A percentile compares a stretch with the other conserved stretches of the same genome.
These are phyloP conservation scores for Brachionus asplanchnoidis DNA, from an alignment of 1,140 invertebrate species.

Conservation along the genomic window DNA sequence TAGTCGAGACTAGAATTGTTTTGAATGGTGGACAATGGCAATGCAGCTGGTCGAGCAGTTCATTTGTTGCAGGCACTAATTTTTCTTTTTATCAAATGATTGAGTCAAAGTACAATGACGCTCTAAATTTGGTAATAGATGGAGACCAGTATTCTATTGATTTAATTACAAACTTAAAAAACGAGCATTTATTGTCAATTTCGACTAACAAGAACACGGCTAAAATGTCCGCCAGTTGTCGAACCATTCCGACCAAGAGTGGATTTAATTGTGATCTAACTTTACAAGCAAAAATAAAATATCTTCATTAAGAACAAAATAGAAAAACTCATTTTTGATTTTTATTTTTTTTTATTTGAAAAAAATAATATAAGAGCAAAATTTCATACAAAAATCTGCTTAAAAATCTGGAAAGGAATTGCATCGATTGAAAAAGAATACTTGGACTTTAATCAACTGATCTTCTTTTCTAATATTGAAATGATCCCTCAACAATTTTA, in stretches of 20 bases:
- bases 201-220: neutral
- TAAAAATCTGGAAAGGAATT: no score
- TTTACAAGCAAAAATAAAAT: neutral
- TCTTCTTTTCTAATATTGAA: no score
- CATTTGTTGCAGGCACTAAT: neutral
- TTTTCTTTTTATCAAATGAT: neutral
- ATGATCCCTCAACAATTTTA: no score
- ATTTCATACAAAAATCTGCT: no score
- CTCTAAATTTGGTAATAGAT: neutral
- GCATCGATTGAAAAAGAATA: no score
- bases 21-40: neutral
- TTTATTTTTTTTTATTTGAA: neutral
- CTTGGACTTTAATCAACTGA: no score
- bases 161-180: neutral
- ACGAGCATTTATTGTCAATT: neutral
- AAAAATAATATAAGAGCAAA: neutral
- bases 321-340: neutral
- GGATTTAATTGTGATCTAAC: constrained; percentile 8
- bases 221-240: neutral
- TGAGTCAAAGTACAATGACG: neutral
- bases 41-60: constrained; percentile 5
- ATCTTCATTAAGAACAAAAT: neutral
- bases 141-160: neutral
- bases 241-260: neutral
- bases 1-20: neutral